A percentile compares a stretch with the other conserved stretches of the same genome.
phyloP scores from a whole-genome alignment of 2,888 invertebrate genomes.

The Gonocerus acuteangulatus region DNA sequence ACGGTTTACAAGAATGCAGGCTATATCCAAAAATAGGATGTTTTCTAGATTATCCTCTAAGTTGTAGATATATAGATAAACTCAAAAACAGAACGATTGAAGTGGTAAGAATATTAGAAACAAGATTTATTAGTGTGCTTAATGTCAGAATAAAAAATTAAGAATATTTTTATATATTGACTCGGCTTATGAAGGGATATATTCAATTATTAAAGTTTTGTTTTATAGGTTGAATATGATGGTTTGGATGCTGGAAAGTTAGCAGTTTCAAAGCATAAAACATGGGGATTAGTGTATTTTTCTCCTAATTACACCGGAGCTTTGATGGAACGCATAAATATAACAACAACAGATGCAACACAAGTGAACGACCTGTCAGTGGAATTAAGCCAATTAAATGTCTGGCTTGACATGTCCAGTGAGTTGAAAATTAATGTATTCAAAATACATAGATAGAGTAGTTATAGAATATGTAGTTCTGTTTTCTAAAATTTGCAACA shows the following conservation, averaged over 20 bases:
- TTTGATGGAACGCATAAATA: slow-evolving; percentile 36
- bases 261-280: slow-evolving; percentile 36
- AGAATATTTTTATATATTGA: too few relatives aligned
- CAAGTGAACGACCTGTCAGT: slow-evolving; percentile 29
- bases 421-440: too few relatives aligned
- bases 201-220: slow-evolving; percentile 1
- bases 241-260: slow-evolving; percentile 33
- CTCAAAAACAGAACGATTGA: slow-evolving; percentile 34
- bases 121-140: too few relatives aligned
- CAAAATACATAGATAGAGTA: too few relatives aligned
- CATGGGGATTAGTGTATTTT: slow-evolving; percentile 39
- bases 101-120: slow-evolving; percentile 30
- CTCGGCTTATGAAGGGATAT: too few relatives aligned
- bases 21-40: slow-evolving; percentile 32
- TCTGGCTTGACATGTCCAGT: slow-evolving; percentile 40
- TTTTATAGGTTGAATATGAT: slow-evolving; percentile 36
- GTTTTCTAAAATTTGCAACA: too few relatives aligned
- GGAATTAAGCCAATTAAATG: slow-evolving; percentile 37
- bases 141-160: too few relatives aligned
- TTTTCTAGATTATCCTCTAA: slow-evolving; percentile 36
- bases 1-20: slow-evolving; percentile 35
- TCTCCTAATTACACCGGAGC: slow-evolving; percentile 37
- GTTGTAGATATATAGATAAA: slow-evolving; percentile 37
- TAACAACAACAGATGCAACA: slow-evolving; percentile 28
- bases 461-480: too few relatives aligned